Percentiles rank a stretch among this genome's conserved stretches.
phyloP scores from a whole-genome alignment of 2,888 invertebrate species.

The Pseudeuparius sepicola region DNA sequence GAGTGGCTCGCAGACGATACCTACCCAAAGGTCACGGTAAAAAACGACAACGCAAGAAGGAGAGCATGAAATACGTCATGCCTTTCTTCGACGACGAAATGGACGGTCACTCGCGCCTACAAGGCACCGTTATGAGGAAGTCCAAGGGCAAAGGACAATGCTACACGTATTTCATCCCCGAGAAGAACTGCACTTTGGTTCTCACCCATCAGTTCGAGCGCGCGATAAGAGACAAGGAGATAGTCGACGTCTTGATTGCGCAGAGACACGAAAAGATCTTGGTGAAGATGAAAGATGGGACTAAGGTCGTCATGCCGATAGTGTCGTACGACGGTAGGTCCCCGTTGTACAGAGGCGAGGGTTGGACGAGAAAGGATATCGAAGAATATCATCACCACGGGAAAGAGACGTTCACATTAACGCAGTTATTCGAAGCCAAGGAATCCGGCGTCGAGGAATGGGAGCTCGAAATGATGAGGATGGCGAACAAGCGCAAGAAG shows the following conservation, averaged over 20 bases:
- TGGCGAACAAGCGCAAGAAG: constrained; percentile 34
- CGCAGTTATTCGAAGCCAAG: constrained; percentile 48
- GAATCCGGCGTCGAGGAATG: constrained; percentile 36
- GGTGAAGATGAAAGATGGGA: constrained; percentile 58
- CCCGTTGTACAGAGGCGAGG: constrained; percentile 60
- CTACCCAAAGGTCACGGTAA: constrained; percentile 34
- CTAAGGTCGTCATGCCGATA: constrained; percentile 56
- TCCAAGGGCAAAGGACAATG: constrained; percentile 44
- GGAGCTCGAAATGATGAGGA: constrained; percentile 36
- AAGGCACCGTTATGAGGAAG: constrained; percentile 45
- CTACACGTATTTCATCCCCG: constrained; percentile 65
- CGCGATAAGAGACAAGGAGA: constrained; percentile 66
- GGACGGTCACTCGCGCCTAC: constrained; percentile 32
- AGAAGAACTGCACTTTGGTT: constrained; percentile 61
- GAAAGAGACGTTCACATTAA: constrained; percentile 43
- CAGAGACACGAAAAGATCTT: constrained; percentile 64
- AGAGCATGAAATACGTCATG: constrained; percentile 32
- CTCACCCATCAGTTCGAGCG: constrained; percentile 64
- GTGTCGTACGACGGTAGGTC: constrained; percentile 32
- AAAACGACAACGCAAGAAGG: constrained; percentile 34
- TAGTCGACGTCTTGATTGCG: constrained; percentile 64
- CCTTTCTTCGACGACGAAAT: constrained; percentile 35
- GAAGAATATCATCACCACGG: constrained; percentile 37
- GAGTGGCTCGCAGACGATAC: constrained; percentile 31
- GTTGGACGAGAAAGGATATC: constrained; percentile 53